A percentile compares a stretch with the other conserved stretches of the same genome.
Conservation (phyloP, 1,140 invertebrate genomes). For the Melipona quadrifasciata region DNA sequence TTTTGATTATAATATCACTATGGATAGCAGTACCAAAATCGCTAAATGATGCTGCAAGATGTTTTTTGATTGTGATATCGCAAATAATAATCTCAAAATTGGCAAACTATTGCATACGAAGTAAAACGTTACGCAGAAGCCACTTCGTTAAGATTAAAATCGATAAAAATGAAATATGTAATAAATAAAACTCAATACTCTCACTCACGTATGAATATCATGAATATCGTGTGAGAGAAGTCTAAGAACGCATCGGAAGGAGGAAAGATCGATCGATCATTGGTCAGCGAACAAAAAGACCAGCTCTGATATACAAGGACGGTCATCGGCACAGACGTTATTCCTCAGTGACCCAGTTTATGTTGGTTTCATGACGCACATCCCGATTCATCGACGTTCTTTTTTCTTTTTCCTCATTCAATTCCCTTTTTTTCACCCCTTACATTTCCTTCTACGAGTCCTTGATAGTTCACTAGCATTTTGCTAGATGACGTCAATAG, state of each 20-base stretch:
- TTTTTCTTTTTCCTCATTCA: conserved; percentile 7
- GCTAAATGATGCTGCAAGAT: neutral
- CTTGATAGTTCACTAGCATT: neutral
- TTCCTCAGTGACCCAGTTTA: conserved; percentile 66
- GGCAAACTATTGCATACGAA: neutral
- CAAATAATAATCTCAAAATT: neutral
- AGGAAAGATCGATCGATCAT: conserved; percentile 57
- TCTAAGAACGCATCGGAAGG: conserved; percentile 16
- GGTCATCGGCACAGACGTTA: conserved; percentile 64
- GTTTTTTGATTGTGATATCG: neutral
- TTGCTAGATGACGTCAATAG: neutral
- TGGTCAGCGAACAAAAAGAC: conserved; percentile 50
- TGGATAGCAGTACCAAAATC: neutral
- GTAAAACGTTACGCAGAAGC: neutral
- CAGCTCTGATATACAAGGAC: conserved; percentile 64
- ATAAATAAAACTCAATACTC: neutral
- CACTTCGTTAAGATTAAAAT: neutral
- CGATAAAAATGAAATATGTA: neutral
- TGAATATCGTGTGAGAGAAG: neutral
- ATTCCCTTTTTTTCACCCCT: neutral
- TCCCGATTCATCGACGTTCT: conserved; percentile 42
- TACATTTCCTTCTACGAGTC: neutral
- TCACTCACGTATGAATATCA: neutral
- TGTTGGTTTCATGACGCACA: conserved; percentile 41
- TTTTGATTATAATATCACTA: neutral